Base-by-base conservation (phyloP, 2,113 vertebrate species). In the Bettongia penicillata region DNA sequence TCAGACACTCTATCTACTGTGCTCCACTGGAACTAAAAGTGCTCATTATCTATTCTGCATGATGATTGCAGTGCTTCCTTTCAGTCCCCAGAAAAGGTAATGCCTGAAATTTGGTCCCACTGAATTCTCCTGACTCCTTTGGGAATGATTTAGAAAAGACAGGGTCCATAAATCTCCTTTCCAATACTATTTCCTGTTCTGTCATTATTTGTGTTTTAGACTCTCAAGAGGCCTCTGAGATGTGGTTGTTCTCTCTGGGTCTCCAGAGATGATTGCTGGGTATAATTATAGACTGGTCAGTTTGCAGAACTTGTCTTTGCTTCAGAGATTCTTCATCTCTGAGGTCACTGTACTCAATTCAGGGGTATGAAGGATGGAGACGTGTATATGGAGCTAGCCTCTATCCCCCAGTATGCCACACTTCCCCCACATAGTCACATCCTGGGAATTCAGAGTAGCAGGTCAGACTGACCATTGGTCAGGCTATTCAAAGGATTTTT, bases 241-340 rank as follows among this genome's bases (percentile, higher is more conserved):
- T 96, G 47, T 93, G 91, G 93, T 94, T 98, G 93, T 91, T 97
- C 96, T 94, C 95, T 51, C 77, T 95, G 92, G 53, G 84, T 50
- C n/a, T 93, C 31, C 43, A 52, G 49, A 49, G 53, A 95, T 0
- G 51, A 95, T 89, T 91, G 50, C 14, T 53, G 55, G 28, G 90
- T 95, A 84, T 97, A 94, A 57, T 94, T 91, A 93, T 61, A 93
- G 96, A 97, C 52, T 98, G 77, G 51, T 49, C 90, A 0, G 0
- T 48, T 91, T 96, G 96, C 55, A 96, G 91, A 94, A 90, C 61
- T 90, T 90, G 91, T 8, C 0, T 91, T 96, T 96, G 93, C 55
- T 97, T 97, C 95, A 93, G 93, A 53, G 94, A 97, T 94, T 16
- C 96, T 93, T 98, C 98, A 95, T 96, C 95, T 96, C 97, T 96